phyloP scores from a whole-genome alignment of 2,113 vertebrate genomes.

The Ariopsis seemanni region DNA sequence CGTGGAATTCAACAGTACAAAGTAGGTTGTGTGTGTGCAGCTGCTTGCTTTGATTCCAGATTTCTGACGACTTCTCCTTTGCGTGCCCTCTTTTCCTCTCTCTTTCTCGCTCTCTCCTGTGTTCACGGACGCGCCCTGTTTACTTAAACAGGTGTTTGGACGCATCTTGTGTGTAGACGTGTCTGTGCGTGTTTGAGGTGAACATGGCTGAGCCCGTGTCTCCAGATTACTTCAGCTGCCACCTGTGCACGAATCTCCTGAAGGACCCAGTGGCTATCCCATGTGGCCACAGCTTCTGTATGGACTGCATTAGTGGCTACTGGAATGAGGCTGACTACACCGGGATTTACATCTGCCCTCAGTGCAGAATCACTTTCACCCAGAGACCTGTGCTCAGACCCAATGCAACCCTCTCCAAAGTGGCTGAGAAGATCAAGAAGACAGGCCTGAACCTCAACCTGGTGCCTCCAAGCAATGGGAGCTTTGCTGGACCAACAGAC shows the following conservation, averaged over 20 bases:
- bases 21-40: constrained; percentile 72
- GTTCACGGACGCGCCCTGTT: constrained; percentile 11
- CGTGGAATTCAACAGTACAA: constrained; percentile 78
- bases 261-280: constrained; percentile 78
- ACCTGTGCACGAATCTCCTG: constrained; percentile 70
- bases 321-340: constrained; percentile 84
- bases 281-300: constrained; percentile 80
- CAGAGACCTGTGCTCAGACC: constrained; percentile 78
- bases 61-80: constrained; percentile 50
- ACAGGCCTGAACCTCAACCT: constrained; percentile 64
- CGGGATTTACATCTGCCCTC: constrained; percentile 79
- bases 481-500: constrained; percentile 59
- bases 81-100: constrained; percentile 1
- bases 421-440: constrained; percentile 80
- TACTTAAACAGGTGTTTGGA: constrained; percentile 27
- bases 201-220: constrained; percentile 74
- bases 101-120: not conserved
- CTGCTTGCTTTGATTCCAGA: constrained; percentile 64
- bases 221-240: constrained; percentile 77
- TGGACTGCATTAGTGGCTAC: constrained; percentile 80
- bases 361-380: constrained; percentile 79
- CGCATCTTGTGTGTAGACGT: constrained; percentile 1
- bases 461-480: constrained; percentile 58
- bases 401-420: constrained; percentile 76
- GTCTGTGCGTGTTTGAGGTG: constrained; percentile 32